Conservation (phyloP, 2,113 vertebrate genomes). For the Barbus barbus region DNA sequence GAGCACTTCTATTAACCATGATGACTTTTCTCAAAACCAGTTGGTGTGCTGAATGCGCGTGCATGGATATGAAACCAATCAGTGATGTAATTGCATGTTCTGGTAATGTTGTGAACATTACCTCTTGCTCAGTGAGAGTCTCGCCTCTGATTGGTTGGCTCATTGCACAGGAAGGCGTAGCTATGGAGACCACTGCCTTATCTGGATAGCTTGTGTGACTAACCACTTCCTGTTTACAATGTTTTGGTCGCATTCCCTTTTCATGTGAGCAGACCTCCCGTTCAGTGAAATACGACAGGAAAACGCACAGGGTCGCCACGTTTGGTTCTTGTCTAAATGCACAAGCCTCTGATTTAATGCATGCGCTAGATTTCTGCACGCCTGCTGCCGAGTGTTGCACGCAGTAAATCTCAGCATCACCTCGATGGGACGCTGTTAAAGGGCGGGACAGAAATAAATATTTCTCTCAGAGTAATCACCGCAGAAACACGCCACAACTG, state of each 20-base stretch:
- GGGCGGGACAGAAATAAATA: constrained; percentile 41
- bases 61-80: not conserved
- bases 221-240: constrained; percentile 70
- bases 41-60: not conserved
- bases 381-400: constrained; percentile 49
- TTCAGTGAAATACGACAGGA: constrained; percentile 19
- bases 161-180: constrained; percentile 54
- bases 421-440: constrained; percentile 28
- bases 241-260: constrained; percentile 53
- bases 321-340: not conserved
- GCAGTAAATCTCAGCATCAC: constrained; percentile 50
- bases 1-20: not conserved
- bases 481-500: not conserved
- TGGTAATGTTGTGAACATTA: constrained; percentile 24
- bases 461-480: constrained; percentile 30
- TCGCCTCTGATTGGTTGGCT: constrained; percentile 43
- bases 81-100: constrained; percentile 49
- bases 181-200: constrained; percentile 58
- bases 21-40: not conserved
- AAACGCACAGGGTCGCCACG: constrained; percentile 5
- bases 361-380: constrained; percentile 29
- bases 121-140: constrained; percentile 38
- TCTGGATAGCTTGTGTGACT: constrained; percentile 62
- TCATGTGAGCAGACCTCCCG: constrained; percentile 43
- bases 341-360: constrained; percentile 45